Evolutionary conservation across 2,797 vertebrate genomes (phyloP), one percentile per base, ranked within the genome.

Genomic region (Eupleurogrammus muticus): DNA sequence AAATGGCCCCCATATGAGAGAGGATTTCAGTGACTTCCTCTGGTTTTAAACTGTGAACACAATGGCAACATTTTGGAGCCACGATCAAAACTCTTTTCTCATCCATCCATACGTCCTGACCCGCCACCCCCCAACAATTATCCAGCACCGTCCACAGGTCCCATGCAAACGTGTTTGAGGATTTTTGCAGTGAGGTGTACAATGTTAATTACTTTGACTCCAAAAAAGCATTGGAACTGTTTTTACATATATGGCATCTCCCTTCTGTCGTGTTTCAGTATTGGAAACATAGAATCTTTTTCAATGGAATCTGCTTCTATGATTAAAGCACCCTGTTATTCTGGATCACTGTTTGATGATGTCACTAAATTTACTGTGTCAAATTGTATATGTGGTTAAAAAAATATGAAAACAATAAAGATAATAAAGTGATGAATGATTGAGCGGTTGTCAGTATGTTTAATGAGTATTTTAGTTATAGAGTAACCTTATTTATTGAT

Each of bases 361-460:
- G 91, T 93, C 91, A 89, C 85, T 76, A 69, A 85, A 81, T 84
- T 87, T 86, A 86, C 61, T 92, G 89, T 92, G 88, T 92, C 81
- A 76, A 89, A 83, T 73, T 88, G 80, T 87, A 69, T 90, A 81
- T 91, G 92, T 92, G 87, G 83, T 89, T 47, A 72, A 77, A 84
- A 90, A 80, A 63, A 79, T n/a, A 77, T 79, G 63, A 90, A 89
- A 80, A 70, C 69, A 84, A 91, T 93, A 92, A 93, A 92, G 80
- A 89, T 79, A 75, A 83, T 77, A 55, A 89, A 75, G 69, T 80
- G 66, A 73, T 85, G 68, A 84, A 61, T 82, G 73, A 59, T 71
- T 14, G 60, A 76, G 3, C 2, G 16, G 48, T 65, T 66, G 21
- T 61, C 58, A 1, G 17, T 78, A 34, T 77, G 16, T 75, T 68